Conservation (phyloP, 2,113 vertebrate genomes). For the Plestiodon gilberti region DNA sequence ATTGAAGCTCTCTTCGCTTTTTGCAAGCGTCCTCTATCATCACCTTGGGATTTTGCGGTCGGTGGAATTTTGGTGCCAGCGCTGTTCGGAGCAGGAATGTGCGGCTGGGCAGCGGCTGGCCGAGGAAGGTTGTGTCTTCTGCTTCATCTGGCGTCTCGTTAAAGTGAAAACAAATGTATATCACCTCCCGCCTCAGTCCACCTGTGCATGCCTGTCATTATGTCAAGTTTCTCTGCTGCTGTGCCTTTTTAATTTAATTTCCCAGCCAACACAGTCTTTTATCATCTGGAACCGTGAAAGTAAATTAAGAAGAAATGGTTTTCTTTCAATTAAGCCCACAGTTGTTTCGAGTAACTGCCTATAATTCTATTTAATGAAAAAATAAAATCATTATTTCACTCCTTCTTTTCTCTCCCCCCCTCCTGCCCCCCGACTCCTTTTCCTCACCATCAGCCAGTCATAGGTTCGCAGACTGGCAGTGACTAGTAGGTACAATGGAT, state of each 20-base stretch:
- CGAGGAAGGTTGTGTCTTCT: not conserved
- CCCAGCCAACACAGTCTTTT: slow-evolving; percentile 77
- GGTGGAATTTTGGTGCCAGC: not conserved
- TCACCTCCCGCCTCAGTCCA: slow-evolving; percentile 31
- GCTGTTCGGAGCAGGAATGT: not conserved
- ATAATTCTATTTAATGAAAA: slow-evolving; percentile 90
- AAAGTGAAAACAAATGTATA: slow-evolving; percentile 1
- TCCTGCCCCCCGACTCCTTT: slow-evolving; percentile 49
- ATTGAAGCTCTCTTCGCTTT: too few relatives aligned
- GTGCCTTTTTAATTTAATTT: slow-evolving; percentile 83
- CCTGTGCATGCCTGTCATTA: slow-evolving; percentile 53
- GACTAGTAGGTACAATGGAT: slow-evolving; percentile 79
- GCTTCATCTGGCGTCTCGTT: not conserved
- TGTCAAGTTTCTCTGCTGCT: slow-evolving; percentile 60
- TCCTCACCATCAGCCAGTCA: slow-evolving; percentile 56
- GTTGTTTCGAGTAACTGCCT: slow-evolving; percentile 86
- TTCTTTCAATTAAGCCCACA: slow-evolving; percentile 86
- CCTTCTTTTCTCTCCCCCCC: slow-evolving; percentile 57
- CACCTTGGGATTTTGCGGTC: not conserved
- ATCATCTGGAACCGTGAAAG: slow-evolving; percentile 86
- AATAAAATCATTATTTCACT: slow-evolving; percentile 85
- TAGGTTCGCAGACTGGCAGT: slow-evolving; percentile 76
- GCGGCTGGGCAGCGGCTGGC: not conserved
- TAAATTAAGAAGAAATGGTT: slow-evolving; percentile 89
- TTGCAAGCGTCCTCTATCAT: too few relatives aligned